Percentiles rank a stretch among this genome's conserved stretches.
These are phyloP conservation scores for Trichogramma evanescens DNA, from an alignment of 2,888 invertebrate species.

Conservation along the genomic window DNA sequence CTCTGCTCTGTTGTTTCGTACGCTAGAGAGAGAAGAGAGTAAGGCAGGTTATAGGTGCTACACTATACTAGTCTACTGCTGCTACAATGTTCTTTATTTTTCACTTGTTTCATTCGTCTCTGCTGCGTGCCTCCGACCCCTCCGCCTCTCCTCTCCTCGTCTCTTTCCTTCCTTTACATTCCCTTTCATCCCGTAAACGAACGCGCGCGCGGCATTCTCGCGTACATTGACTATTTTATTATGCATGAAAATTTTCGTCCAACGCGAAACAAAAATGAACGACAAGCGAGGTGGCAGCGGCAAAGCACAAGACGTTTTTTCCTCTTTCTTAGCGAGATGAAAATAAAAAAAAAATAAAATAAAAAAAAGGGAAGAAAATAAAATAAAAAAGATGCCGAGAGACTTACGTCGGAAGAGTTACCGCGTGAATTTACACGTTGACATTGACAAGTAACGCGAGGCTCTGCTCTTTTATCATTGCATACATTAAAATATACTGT, in stretches of 20 bases:
- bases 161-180: conserved; percentile 7
- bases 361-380: not conserved
- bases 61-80: no score
- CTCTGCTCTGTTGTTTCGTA: no score
- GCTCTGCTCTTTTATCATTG: conserved; percentile 23
- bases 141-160: conserved; percentile 3
- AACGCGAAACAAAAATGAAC: no score
- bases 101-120: no score
- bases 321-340: no score
- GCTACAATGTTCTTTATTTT: no score
- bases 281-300: no score
- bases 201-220: not conserved
- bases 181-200: conserved; percentile 2
- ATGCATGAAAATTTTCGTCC: no score
- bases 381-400: not conserved
- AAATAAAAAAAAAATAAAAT: not conserved
- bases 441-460: conserved; percentile 24
- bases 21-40: no score
- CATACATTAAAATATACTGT: conserved; percentile 20
- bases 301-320: no score
- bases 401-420: conserved; percentile 15
- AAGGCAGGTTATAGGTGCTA: no score
- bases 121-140: not conserved
- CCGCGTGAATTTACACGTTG: conserved; percentile 21
- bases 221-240: not conserved